Base-by-base conservation (phyloP, 2,888 invertebrate species). In the Balanococcus diminutus region DNA sequence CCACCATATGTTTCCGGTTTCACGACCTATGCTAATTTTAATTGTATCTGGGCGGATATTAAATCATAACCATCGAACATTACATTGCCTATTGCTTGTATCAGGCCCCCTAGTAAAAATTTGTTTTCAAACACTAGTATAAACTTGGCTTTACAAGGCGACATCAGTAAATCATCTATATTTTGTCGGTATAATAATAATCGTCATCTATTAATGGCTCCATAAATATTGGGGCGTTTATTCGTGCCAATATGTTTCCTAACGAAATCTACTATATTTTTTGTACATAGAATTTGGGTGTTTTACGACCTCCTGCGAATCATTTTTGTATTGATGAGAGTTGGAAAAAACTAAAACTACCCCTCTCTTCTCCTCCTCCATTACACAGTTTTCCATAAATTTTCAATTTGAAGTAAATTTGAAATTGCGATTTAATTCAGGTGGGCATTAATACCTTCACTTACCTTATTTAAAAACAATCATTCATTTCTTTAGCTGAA, bases 151-250 rank as follows among this genome's bases (percentile, higher is more conserved):
- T 19, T 22, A 75, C 3, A 25, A 22, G 32, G n/a, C 11, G 61
- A 11, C n/a, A n/a, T 2, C 32, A 31, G n/a, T 75, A 75, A 75
- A 75, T 75, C 75, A 75, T 32, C 2, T 16, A 75, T 32, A 14
- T 32, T 75, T 75, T 32, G 32, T 75, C 36, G 75, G 32, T 75
- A 4, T 75, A 1, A 19, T 75, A 75, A 75, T 75, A 75, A 75
- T 75, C 32, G 75, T 75, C 75, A 32, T 75, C 36, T 75, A 75
- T 36, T 19, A 31, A 75, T 75, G 75, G 32, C n/a, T n/a, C 11
- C 75, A 32, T 75, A 32, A n/a, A n/a, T 32, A 75, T 75, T 9
- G 36, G 5, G 8, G 11, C 0, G 75, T n/a, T 75, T 9, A 32
- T 75, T 75, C 75, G 5, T 36, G 5, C 32, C 31, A 32, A 75